Conservation (phyloP, 2,888 invertebrate genomes). For the Scelioninae gen. 2 region DNA sequence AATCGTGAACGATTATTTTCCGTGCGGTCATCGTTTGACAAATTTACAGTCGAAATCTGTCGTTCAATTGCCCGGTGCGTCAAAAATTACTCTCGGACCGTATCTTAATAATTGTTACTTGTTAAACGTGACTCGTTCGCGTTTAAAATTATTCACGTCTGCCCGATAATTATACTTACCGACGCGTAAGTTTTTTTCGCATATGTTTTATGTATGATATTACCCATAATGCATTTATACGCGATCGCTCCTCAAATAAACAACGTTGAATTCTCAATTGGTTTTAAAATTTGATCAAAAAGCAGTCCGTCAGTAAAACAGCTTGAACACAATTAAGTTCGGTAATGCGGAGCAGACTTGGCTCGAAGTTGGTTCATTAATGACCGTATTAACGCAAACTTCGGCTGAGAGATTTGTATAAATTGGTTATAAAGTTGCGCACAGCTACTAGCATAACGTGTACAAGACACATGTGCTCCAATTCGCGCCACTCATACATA, state of each 20-base stretch:
- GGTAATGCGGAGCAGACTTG: slow-evolving; percentile 51
- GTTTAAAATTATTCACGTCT: too few species aligned
- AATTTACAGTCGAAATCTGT: too few species aligned
- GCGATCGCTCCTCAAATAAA: slow-evolving; percentile 3
- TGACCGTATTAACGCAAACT: slow-evolving; percentile 57
- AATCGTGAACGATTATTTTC: too few species aligned
- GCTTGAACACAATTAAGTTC: slow-evolving; percentile 46
- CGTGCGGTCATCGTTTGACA: too few species aligned
- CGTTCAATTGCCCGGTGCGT: too few species aligned
- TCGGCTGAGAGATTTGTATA: slow-evolving; percentile 56
- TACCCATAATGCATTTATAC: too few species aligned
- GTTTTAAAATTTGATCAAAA: slow-evolving; percentile 44
- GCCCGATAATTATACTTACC: too few species aligned
- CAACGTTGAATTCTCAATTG: slow-evolving; percentile 22
- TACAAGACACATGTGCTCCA: slow-evolving; percentile 68
- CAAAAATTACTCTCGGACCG: too few species aligned
- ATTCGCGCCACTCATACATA: slow-evolving; percentile 67
- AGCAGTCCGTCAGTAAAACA: slow-evolving; percentile 38
- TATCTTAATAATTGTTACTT: too few species aligned
- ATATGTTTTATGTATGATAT: too few species aligned
- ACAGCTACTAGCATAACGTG: slow-evolving; percentile 60
- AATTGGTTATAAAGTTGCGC: slow-evolving; percentile 58
- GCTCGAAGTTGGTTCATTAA: slow-evolving; percentile 55
- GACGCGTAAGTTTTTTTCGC: too few species aligned
- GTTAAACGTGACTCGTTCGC: too few species aligned